Evolutionary conservation across 2,797 vertebrate species (phyloP), one percentile per base, ranked within the genome.

Genomic region (Vipera ursinii): DNA sequence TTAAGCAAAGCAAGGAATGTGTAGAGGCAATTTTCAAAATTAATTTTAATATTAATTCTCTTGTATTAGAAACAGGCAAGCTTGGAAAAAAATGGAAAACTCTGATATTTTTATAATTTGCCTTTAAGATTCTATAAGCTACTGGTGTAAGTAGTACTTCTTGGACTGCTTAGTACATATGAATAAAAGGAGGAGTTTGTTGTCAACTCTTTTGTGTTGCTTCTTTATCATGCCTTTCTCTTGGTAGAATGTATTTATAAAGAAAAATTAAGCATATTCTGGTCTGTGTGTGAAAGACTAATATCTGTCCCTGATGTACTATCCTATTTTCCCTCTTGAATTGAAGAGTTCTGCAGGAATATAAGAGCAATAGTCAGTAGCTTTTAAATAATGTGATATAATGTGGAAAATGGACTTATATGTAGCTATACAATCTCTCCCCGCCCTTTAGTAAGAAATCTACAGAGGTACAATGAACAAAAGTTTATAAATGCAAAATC

Each of bases 361-460:
- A 93, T 60, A 38, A 86, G 61, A 55, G 3, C 65, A 93, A 89
- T 87, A 1, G 0, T 65, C 28, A 0, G 22, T 3, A 6, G 69
- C 8, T 86, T 88, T 91, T 88, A 93, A 91, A 61, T 93, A 89
- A 63, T 85, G 51, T 94, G 69, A 94, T 22, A 0, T 65, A n/a
- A 93, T 92, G 93, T 56, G n/a, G 90, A 93, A 92, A 96, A 91
- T 86, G 88, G 85, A 92, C 61, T 93, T 32, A 2, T 63, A 86
- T 2, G 15, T 65, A 91, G 78, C 51, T 32, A 15, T 2, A 59
- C 4, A 48, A 92, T 20, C 93, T 22, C n/a, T 0, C 14, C 44
- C 1, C 22, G 90, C 44, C 2, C 13, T n/a, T 94, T 91, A 89
- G 22, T 8, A 93, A 73, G 0, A 92, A 93, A 92, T 73, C 0